A percentile compares a stretch with the other conserved stretches of the same genome.
Evolutionary conservation across 2,888 invertebrate species (phyloP).

Genomic region (Agrochola lychnidis): DNA sequence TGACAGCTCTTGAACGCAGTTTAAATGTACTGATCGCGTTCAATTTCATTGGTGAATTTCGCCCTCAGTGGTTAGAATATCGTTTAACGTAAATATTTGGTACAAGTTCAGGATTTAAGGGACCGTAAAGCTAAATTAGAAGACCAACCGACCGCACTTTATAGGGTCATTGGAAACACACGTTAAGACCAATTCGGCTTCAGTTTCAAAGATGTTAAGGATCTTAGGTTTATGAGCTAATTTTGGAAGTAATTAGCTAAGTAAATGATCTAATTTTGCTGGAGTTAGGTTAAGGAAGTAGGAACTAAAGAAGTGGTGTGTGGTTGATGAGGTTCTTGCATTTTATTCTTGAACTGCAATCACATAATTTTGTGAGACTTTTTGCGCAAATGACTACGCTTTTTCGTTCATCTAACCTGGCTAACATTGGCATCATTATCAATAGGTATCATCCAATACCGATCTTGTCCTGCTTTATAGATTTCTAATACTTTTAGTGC

Average conservation of each 20-base stretch:
- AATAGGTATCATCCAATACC: not conserved
- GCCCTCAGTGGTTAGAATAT: not conserved
- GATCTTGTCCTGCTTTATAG: not conserved
- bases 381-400: too few species aligned
- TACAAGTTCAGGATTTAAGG: constrained; percentile 71
- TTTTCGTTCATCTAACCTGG: not conserved
- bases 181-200: constrained; percentile 53
- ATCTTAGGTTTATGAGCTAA: constrained; percentile 51
- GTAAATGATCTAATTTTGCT: constrained; percentile 30
- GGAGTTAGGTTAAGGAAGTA: constrained; percentile 13
- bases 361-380: not conserved
- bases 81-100: constrained; percentile 71
- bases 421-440: not conserved
- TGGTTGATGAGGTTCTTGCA: not conserved
- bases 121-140: constrained; percentile 73
- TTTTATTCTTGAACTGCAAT: constrained; percentile 3
- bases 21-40: not conserved
- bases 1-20: not conserved
- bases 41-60: not conserved
- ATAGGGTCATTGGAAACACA: constrained; percentile 68
- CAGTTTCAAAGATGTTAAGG: constrained; percentile 48
- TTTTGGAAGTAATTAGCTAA: constrained; percentile 38
- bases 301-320: not conserved
- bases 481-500: not conserved
- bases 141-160: constrained; percentile 73